These are phyloP conservation scores for Delphinus delphis DNA, from an alignment of 2,113 vertebrate species.

Conservation along the genomic window DNA sequence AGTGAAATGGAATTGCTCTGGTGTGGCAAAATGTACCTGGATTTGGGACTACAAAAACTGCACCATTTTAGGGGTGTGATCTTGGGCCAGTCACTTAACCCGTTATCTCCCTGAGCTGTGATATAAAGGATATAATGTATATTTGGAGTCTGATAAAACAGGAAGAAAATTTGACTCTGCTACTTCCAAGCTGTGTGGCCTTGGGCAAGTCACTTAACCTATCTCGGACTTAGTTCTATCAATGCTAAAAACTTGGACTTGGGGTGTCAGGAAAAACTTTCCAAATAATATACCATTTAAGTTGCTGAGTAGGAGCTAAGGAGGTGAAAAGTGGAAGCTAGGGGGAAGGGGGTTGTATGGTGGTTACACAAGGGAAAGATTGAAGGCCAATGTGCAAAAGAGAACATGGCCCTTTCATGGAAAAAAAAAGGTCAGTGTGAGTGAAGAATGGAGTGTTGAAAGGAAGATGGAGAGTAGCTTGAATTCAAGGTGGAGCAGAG, in stretches of 20 bases:
- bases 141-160: slow-evolving; percentile 9
- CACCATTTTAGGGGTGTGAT: neutral
- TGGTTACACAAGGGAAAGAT: neutral
- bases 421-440: neutral
- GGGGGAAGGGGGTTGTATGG: neutral
- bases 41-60: neutral
- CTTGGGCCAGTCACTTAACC: neutral
- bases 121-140: neutral
- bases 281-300: neutral
- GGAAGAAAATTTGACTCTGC: slow-evolving; percentile 10
- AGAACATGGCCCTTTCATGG: neutral
- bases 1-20: neutral
- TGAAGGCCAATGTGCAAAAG: neutral
- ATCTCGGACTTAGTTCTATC: slow-evolving; percentile 22
- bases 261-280: neutral
- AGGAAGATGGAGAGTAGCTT: neutral
- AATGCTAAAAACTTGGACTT: neutral
- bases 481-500: neutral
- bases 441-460: neutral
- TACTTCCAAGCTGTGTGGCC: neutral
- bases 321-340: neutral
- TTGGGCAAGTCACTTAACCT: neutral
- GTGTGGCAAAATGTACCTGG: neutral
- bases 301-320: neutral
- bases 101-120: neutral